Evolutionary conservation across 2,888 invertebrate genomes (phyloP), one percentile per base, ranked within the genome.

Genomic region (Lacanobia wlatinum): DNA sequence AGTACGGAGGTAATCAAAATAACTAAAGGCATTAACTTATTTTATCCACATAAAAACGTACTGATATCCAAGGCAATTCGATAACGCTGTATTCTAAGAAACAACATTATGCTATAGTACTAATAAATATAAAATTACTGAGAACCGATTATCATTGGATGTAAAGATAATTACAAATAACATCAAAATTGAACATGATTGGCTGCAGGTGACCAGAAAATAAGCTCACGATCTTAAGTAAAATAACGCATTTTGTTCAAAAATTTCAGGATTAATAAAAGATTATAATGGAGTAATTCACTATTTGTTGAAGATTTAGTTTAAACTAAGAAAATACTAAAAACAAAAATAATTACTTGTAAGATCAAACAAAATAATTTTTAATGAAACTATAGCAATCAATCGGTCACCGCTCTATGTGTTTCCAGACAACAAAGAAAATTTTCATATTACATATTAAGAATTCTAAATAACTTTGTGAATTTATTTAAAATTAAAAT

Each of bases 51-150:
- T 48, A 23, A 68, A 60, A 62, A 46, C 59, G 16, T 60, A 48
- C 8, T 43, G 55, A 63, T 81, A 76, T 50, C 23, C 53, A 70
- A 82, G 70, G 78, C 52, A 58, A 69, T 82, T 58, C 23, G 82
- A 76, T 78, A 70, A 82, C 53, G 21, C 23, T 53, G 10, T 53
- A 21, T 78, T 70, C 82, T 61, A 21, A 65, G 82, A 82, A 82
- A 70, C 40, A 53, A n/a, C 43, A n/a, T 76, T 65, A 58, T 40
- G 12, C 2, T 82, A 75, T 84, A 77, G 76, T 61, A 62, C 66
- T 28, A 18, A 28, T 63, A 43, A 63, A 59, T 16, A 40, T 59
- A 21, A 81, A 46, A 70, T 60, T 48, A 64, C 61, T 55, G 16
- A 65, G 55, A 82, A 69, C 21, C 38, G 67, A 76, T 81, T 58